Percentiles rank a stretch among this genome's conserved stretches.
Conservation (phyloP, 2,888 invertebrate species). For the Pimpla rufipes region DNA sequence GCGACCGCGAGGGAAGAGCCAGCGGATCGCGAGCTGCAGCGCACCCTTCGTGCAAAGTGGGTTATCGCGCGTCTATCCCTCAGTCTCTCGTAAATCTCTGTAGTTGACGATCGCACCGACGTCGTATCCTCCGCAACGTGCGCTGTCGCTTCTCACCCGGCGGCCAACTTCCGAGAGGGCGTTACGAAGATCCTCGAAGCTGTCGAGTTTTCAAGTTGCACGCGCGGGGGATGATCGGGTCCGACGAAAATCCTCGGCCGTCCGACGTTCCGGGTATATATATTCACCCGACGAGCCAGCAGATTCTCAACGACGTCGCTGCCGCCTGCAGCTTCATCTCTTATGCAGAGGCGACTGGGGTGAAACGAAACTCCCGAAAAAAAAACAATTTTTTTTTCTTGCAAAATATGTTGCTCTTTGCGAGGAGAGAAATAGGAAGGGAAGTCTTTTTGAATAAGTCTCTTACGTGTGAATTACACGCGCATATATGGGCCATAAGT, state of each 20-base stretch:
- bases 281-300: not conserved
- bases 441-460: too few species aligned
- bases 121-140: slow-evolving; percentile 42
- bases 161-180: slow-evolving; percentile 50
- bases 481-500: slow-evolving; percentile 5
- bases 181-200: slow-evolving; percentile 58
- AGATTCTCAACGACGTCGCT: slow-evolving; percentile 41
- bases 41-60: slow-evolving; percentile 52
- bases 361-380: not conserved
- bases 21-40: slow-evolving; percentile 33
- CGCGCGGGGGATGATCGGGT: slow-evolving; percentile 34
- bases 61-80: slow-evolving; percentile 64
- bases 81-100: slow-evolving; percentile 67
- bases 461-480: not conserved
- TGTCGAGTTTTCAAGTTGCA: slow-evolving; percentile 53
- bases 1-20: slow-evolving; percentile 45
- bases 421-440: too few species aligned
- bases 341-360: not conserved
- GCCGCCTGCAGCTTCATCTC: not conserved
- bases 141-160: not conserved
- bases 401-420: too few species aligned
- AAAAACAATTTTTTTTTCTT: not conserved
- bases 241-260: slow-evolving; percentile 9
- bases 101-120: slow-evolving; percentile 61
- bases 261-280: slow-evolving; percentile 33